Evolutionary conservation across 2,113 vertebrate species (phyloP).

Genomic region (Tamias sibiricus): DNA sequence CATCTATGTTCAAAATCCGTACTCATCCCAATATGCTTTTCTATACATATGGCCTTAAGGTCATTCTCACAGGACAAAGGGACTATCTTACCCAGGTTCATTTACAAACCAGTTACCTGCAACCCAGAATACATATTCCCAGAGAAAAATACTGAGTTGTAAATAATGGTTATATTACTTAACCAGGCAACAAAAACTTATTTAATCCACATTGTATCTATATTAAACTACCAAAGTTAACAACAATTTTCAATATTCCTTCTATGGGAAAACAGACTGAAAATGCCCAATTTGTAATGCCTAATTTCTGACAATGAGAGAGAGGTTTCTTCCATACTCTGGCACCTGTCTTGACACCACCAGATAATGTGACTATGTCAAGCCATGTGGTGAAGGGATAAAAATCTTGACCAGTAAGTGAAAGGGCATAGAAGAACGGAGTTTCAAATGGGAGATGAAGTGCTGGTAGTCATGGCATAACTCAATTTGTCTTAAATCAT

Average conservation of each 20-base stretch:
- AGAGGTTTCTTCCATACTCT: neutral
- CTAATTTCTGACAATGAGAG: neutral
- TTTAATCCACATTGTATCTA: neutral
- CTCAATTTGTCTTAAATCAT: neutral
- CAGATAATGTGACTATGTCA: neutral
- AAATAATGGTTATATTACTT: conserved; percentile 9
- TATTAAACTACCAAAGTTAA: neutral
- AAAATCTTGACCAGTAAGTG: neutral
- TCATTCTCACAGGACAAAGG: neutral
- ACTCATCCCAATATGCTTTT: neutral
- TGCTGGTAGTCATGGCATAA: neutral
- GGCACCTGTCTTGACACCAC: fast-evolving
- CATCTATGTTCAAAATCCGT: too few species aligned
- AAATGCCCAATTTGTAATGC: neutral
- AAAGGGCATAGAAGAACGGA: neutral
- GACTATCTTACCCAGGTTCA: neutral
- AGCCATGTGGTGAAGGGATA: neutral
- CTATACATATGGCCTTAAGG: neutral
- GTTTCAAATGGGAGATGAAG: neutral
- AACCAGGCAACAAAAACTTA: neutral
- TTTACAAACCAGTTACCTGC: neutral
- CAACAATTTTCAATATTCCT: neutral
- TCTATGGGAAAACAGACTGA: neutral
- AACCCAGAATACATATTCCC: conserved; percentile 1
- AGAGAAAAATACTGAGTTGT: neutral